Evolutionary conservation across 2,888 invertebrate species (phyloP).

Genomic region (Parelbella ahira): DNA sequence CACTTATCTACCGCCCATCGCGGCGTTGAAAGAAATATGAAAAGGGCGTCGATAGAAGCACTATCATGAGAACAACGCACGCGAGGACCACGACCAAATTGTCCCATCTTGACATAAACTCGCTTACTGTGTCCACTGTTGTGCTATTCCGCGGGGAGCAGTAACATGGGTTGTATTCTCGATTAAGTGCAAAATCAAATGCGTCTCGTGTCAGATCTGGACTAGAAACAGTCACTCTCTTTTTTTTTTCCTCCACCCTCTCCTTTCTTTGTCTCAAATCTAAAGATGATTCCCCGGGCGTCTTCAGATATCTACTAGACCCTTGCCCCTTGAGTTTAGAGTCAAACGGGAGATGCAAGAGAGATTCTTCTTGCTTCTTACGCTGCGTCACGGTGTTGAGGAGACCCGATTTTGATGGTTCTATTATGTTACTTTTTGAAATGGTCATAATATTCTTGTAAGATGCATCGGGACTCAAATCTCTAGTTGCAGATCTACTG

Average conservation of each 20-base stretch:
- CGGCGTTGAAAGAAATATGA: slow-evolving; percentile 34
- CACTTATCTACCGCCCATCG: slow-evolving; percentile 36
- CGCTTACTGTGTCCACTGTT: not conserved
- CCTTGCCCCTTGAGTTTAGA: not conserved
- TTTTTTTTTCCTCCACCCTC: slow-evolving; percentile 25
- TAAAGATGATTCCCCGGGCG: not conserved
- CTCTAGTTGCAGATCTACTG: slow-evolving; percentile 32
- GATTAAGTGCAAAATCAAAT: not conserved
- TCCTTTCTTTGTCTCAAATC: slow-evolving; percentile 6
- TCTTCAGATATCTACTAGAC: slow-evolving; percentile 8
- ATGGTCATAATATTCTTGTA: not conserved
- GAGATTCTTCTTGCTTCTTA: slow-evolving; percentile 6
- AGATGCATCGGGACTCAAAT: slow-evolving; percentile 3
- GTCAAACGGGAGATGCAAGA: not conserved
- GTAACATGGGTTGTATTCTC: slow-evolving; percentile 13
- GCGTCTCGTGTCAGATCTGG: not conserved
- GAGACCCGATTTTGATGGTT: slow-evolving; percentile 2
- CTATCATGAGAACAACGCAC: slow-evolving; percentile 36
- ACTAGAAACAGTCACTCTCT: slow-evolving; percentile 22
- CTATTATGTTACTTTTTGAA: slow-evolving; percentile 14
- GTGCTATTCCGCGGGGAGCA: slow-evolving; percentile 27
- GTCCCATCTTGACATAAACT: slow-evolving; percentile 33
- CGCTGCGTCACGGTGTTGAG: not conserved
- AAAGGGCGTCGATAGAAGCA: slow-evolving; percentile 42
- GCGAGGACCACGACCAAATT: slow-evolving; percentile 41